Base-by-base conservation (phyloP, 2,888 invertebrate genomes). In the Callyntrura guangdongensis region DNA sequence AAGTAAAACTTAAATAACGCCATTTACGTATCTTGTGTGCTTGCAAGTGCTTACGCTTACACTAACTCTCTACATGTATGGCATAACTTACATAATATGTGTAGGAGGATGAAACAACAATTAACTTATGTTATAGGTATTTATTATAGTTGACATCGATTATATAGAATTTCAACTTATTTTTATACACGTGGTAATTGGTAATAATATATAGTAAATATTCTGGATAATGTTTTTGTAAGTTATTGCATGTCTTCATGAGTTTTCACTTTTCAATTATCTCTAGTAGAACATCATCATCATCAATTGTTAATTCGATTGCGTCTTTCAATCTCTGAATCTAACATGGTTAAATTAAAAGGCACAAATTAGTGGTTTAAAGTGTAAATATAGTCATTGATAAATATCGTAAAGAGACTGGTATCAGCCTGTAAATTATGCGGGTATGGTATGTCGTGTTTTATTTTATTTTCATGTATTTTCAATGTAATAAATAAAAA, bases 341-440 rank as follows among this genome's bases (percentile, higher is more conserved):
- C n/a, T 56, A 20, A 4, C 3, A 45, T 20, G 20, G 9, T n/a
- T 53, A 8, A 89, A 89, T 83, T 89, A 74, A 89, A 89, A 87
- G 89, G 89, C 89, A 89, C 89, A 89, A 89, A 74, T 72, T 59
- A 89, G 69, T 87, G 56, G 25, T 69, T 53, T 49, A 11, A 67
- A 67, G 3, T 17, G 17, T 61, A 22, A 61, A 61, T 61, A 22
- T 61, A 22, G 61, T 22, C n/a, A 56, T 56, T 4, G 56, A 56
- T 56, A 56, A 56, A 56, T 56, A 14, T 12, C n/a, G 14, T 56
- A 17, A n/a, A n/a, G 56, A 56, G n/a, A 56, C 17, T n/a, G 56
- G 17, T 53, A 11, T 11, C 53, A 14, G 53, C 36, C 36, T 36
- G 36, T 36, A 36, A 36, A 36, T 36, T 36, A 36, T 36, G 36